phyloP scores from a whole-genome alignment of 2,113 vertebrate species.

The Nothoprocta pentlandii region DNA sequence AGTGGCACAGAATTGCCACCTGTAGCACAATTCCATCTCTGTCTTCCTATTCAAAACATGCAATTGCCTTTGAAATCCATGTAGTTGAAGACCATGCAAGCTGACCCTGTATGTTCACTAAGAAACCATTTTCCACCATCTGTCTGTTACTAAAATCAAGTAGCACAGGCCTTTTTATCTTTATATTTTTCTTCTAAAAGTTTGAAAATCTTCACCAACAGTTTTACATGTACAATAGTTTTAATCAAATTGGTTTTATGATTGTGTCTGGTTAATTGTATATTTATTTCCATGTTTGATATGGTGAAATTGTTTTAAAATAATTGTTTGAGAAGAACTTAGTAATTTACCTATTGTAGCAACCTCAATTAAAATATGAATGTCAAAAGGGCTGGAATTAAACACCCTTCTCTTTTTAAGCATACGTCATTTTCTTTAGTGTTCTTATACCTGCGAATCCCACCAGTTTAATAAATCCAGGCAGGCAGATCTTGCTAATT shows the following conservation, averaged over 20 bases:
- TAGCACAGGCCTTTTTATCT: not conserved
- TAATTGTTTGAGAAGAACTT: constrained; percentile 7
- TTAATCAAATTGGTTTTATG: constrained; percentile 22
- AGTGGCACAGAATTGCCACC: not conserved
- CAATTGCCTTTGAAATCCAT: not conserved
- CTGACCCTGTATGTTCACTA: not conserved
- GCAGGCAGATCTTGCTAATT: not conserved
- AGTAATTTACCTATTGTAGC: not conserved
- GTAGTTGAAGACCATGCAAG: not conserved
- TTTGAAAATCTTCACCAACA: not conserved
- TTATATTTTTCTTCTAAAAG: not conserved
- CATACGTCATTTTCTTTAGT: not conserved
- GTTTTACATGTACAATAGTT: constrained; percentile 29
- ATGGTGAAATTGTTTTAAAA: constrained; percentile 61
- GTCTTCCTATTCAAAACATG: not conserved
- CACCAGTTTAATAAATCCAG: not conserved
- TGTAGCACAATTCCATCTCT: not conserved
- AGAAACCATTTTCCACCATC: not conserved
- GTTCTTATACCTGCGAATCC: not conserved
- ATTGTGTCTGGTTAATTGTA: constrained; percentile 3
- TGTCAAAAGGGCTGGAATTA: not conserved
- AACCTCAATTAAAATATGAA: constrained; percentile 12
- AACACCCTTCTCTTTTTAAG: not conserved
- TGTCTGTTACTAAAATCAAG: not conserved
- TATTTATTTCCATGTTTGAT: constrained; percentile 70